Percentiles rank a stretch among this genome's conserved stretches.
Evolutionary conservation across 2,888 invertebrate species (phyloP).

Genomic region (Exocentrus adspersus): DNA sequence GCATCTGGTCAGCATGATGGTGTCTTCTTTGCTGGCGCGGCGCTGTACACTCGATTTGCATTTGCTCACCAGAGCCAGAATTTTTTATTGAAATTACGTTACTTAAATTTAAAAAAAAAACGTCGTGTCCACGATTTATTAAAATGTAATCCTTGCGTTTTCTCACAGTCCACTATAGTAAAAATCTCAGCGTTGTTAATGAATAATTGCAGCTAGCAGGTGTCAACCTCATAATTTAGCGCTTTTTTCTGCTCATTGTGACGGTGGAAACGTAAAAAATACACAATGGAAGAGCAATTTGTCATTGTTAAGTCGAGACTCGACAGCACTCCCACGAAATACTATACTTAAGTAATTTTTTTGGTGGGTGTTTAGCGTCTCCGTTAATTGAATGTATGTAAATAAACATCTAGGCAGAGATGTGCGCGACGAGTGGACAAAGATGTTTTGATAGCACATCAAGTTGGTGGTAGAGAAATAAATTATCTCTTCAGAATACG

Average conservation of each 20-base stretch:
- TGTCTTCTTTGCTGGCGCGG: too few species aligned
- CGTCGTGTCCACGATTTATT: too few species aligned
- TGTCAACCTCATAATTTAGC: conserved; percentile 13
- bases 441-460: too few species aligned
- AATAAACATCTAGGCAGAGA: background rate
- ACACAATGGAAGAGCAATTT: conserved; percentile 13
- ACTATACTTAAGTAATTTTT: background rate
- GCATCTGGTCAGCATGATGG: conserved; percentile 44
- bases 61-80: too few species aligned
- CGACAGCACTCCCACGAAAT: conserved; percentile 2
- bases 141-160: too few species aligned
- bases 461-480: too few species aligned
- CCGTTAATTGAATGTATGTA: conserved; percentile 8
- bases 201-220: conserved; percentile 3
- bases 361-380: background rate
- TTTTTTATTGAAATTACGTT: too few species aligned
- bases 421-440: background rate
- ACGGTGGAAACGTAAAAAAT: background rate
- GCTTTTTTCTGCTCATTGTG: conserved; percentile 5
- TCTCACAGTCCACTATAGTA: background rate
- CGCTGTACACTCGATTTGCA: too few species aligned
- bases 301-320: background rate
- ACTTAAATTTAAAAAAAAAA: too few species aligned
- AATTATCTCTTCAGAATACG: too few species aligned
- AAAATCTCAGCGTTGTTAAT: background rate